Evolutionary conservation across 2,113 vertebrate species (phyloP).

Genomic region (Piliocolobus tephrosceles): DNA sequence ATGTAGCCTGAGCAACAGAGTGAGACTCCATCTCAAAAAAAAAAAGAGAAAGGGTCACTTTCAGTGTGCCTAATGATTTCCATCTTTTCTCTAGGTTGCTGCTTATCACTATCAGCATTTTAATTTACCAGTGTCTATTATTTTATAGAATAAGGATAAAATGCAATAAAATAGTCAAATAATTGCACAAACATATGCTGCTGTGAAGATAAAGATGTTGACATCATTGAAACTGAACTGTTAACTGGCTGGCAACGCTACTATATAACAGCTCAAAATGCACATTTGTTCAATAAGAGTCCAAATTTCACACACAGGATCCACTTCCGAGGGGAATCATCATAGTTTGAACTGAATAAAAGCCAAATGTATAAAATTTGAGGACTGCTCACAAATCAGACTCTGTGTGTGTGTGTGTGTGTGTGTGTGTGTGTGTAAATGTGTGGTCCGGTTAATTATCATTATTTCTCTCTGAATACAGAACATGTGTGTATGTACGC

Average conservation of each 20-base stretch:
- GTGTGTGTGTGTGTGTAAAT: not conserved
- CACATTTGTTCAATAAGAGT: slow-evolving; percentile 47
- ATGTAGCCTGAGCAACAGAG: too few relatives aligned
- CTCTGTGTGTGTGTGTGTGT: not conserved
- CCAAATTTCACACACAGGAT: slow-evolving; percentile 53
- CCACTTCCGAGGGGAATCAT: slow-evolving; percentile 31
- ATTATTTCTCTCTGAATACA: slow-evolving; percentile 47
- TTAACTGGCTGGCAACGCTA: slow-evolving; percentile 3
- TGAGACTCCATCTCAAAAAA: too few relatives aligned
- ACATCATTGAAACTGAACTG: slow-evolving; percentile 48
- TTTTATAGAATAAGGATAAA: slow-evolving; percentile 37
- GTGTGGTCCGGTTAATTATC: slow-evolving; percentile 33
- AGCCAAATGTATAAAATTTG: slow-evolving; percentile 48
- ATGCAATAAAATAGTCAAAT: slow-evolving; percentile 48
- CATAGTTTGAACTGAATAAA: not conserved
- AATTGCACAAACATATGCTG: slow-evolving; percentile 25
- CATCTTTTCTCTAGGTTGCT: slow-evolving; percentile 20
- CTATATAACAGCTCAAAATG: slow-evolving; percentile 50
- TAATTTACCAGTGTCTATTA: not conserved
- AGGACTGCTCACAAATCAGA: slow-evolving; percentile 31
- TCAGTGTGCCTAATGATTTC: not conserved
- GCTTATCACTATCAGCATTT: slow-evolving; percentile 30
- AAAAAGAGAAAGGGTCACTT: too few relatives aligned
- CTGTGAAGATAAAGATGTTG: slow-evolving; percentile 51
- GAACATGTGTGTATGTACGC: not conserved